These are phyloP conservation scores for Cerastoderma edule DNA, from an alignment of 2,888 invertebrate species.

Conservation along the genomic window DNA sequence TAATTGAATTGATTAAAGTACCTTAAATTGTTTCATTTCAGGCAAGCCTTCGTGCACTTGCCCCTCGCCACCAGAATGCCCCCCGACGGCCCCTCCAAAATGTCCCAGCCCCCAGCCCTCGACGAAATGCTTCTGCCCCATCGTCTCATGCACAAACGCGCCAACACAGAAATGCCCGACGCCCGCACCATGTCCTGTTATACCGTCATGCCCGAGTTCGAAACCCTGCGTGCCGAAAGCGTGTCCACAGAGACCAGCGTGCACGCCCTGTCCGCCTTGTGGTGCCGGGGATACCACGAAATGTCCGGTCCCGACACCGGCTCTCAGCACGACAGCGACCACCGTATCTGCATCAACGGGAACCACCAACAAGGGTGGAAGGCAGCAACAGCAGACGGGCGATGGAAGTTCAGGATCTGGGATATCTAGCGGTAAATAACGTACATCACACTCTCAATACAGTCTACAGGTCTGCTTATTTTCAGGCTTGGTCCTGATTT, in stretches of 20 bases:
- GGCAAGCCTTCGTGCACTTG: not conserved
- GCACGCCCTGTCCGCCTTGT: conserved; percentile 9
- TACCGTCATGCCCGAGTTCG: conserved; percentile 4
- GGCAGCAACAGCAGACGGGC: not conserved
- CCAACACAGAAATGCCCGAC: not conserved
- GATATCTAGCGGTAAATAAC: not conserved
- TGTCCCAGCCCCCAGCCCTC: conserved; percentile 1
- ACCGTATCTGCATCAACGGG: too few relatives aligned
- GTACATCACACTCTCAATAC: too few relatives aligned
- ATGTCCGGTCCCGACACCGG: too few relatives aligned
- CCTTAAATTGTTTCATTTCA: too few relatives aligned
- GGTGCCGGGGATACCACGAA: too few relatives aligned
- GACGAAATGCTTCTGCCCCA: not conserved
- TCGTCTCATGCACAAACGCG: not conserved
- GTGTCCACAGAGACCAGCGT: not conserved
- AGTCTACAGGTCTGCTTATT: too few relatives aligned
- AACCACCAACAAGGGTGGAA: not conserved
- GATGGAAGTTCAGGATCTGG: conserved; percentile 1
- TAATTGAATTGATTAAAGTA: too few relatives aligned
- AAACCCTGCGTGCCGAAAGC: conserved; percentile 7
- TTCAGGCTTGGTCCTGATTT: too few relatives aligned
- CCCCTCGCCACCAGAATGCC: not conserved
- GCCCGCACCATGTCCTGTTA: not conserved
- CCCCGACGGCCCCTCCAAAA: not conserved
- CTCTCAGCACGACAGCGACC: too few relatives aligned